Conservation (phyloP, 2,797 vertebrate genomes). For the Echeneis naucrates region DNA sequence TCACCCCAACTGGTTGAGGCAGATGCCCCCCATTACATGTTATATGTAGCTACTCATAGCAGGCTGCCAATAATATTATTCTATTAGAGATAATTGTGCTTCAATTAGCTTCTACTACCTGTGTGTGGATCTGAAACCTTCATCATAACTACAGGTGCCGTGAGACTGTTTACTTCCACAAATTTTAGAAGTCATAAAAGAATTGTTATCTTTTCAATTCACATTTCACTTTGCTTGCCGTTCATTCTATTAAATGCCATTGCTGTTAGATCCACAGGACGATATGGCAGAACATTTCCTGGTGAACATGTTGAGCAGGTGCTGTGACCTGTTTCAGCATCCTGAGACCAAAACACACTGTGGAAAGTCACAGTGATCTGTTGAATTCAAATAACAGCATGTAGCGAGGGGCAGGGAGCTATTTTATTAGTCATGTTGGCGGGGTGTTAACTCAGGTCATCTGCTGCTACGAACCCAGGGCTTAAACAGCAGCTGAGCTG, state of each 20-base stretch:
- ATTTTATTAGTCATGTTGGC: constrained; percentile 68
- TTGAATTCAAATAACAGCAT: constrained; percentile 55
- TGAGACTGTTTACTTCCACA: constrained; percentile 33
- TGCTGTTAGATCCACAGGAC: constrained; percentile 10
- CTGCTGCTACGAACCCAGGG: constrained; percentile 33
- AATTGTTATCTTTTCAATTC: constrained; percentile 55
- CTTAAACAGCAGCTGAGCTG: constrained; percentile 30
- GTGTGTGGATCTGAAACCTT: constrained; percentile 18
- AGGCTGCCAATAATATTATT: constrained; percentile 7
- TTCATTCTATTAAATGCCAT: constrained; percentile 20
- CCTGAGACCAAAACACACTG: constrained; percentile 14
- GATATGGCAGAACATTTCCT: constrained; percentile 18
- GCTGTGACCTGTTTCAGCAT: constrained; percentile 18
- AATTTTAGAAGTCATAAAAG: constrained; percentile 52
- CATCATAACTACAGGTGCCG: constrained; percentile 14
- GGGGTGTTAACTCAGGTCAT: constrained; percentile 48
- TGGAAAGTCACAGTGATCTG: constrained; percentile 38
- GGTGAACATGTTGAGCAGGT: constrained; percentile 28
- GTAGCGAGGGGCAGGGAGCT: constrained; percentile 30
- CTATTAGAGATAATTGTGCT: constrained; percentile 11
- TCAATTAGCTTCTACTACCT: constrained; percentile 10
- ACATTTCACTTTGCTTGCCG: constrained; percentile 10
- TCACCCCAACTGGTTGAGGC: too few relatives aligned
- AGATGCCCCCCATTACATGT: too few relatives aligned
- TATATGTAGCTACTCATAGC: constrained; percentile 2